A percentile compares a stretch with the other conserved stretches of the same genome.
Conservation (phyloP, 2,888 invertebrate genomes). For the Pantelozetes paolii region DNA sequence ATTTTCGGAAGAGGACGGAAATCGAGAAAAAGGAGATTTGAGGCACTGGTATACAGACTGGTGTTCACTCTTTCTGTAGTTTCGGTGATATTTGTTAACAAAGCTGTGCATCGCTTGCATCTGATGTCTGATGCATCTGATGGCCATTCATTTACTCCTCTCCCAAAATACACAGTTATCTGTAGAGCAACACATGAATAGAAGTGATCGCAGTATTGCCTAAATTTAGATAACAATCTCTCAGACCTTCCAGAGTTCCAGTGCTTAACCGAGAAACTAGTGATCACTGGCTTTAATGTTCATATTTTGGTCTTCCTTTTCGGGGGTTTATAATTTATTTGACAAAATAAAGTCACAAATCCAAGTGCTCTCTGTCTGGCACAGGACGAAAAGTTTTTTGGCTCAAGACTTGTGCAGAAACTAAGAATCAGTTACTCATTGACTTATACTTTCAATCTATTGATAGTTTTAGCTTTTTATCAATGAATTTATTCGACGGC, state of each 20-base stretch:
- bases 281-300: background rate
- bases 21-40: slow-evolving; percentile 32
- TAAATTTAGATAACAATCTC: slow-evolving; percentile 37
- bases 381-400: background rate
- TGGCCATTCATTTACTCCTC: slow-evolving; percentile 32
- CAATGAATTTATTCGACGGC: slow-evolving; percentile 23
- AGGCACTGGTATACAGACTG: background rate
- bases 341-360: slow-evolving; percentile 28
- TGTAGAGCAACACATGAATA: slow-evolving; percentile 23
- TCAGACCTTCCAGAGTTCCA: background rate
- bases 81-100: slow-evolving; percentile 10
- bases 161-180: slow-evolving; percentile 13
- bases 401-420: background rate
- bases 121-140: slow-evolving; percentile 27
- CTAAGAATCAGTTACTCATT: slow-evolving; percentile 23
- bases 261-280: background rate
- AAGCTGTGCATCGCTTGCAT: slow-evolving; percentile 14
- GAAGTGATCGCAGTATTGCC: slow-evolving; percentile 27
- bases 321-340: slow-evolving; percentile 33
- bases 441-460: slow-evolving; percentile 21
- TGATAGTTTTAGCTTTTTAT: background rate
- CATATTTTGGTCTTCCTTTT: slow-evolving; percentile 4
- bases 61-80: slow-evolving; percentile 20
- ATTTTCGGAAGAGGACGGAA: slow-evolving; percentile 33
- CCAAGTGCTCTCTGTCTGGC: background rate